Conservation (phyloP, 2,797 vertebrate genomes). For the Chaunax sp. region DNA sequence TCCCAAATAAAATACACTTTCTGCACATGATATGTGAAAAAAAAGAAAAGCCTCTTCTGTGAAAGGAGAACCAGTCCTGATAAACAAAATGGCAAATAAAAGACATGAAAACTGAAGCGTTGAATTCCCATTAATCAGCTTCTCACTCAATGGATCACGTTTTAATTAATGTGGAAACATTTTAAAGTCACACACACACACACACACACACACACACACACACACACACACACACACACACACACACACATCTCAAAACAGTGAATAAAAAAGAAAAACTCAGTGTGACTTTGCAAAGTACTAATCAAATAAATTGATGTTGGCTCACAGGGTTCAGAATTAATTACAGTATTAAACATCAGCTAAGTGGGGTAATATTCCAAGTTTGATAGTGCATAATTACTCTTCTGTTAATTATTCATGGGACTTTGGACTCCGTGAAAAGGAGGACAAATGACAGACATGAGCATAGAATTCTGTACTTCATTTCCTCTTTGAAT, state of each 20-base stretch:
- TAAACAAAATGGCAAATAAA: conserved; percentile 28
- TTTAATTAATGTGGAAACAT: conserved; percentile 54
- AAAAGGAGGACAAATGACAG: conserved; percentile 22
- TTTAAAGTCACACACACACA: conserved; percentile 31
- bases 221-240: conserved; percentile 18
- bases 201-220: conserved; percentile 19
- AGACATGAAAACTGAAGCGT: conserved; percentile 33
- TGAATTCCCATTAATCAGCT: conserved; percentile 46
- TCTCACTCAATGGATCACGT: conserved; percentile 40
- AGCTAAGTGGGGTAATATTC: conserved; percentile 80
- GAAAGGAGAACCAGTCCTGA: background rate
- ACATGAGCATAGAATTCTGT: no score
- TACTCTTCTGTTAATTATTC: conserved; percentile 64
- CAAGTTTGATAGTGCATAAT: conserved; percentile 70
- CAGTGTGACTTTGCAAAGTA: conserved; percentile 80
- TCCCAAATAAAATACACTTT: background rate
- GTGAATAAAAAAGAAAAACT: conserved; percentile 61
- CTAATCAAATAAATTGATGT: conserved; percentile 84
- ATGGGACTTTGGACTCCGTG: conserved; percentile 32
- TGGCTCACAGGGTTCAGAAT: conserved; percentile 82
- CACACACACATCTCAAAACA: conserved; percentile 43
- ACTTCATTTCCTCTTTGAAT: conserved; percentile 1
- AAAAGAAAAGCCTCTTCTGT: background rate
- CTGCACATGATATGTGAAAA: background rate
- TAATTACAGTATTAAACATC: conserved; percentile 83